These are phyloP conservation scores for Vulpes lagopus DNA, from an alignment of 2,113 vertebrate genomes.

Conservation along the genomic window DNA sequence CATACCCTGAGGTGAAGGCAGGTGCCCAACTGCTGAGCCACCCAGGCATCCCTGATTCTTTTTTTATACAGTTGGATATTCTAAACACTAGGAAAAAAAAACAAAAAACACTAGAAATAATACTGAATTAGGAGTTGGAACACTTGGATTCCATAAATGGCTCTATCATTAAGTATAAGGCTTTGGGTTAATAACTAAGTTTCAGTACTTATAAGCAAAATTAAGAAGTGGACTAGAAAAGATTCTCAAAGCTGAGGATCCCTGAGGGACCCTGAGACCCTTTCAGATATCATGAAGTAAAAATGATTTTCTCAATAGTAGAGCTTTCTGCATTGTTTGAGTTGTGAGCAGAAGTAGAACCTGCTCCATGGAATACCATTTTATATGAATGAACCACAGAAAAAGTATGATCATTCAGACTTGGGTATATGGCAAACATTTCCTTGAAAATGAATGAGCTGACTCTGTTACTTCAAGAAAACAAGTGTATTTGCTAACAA, in stretches of 20 bases:
- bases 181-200: neutral
- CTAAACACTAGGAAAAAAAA: neutral
- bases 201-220: neutral
- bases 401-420: neutral
- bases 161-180: neutral
- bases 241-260: neutral
- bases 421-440: constrained; percentile 1
- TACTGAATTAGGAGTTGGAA: neutral
- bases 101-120: neutral
- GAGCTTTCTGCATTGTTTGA: neutral
- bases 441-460: neutral
- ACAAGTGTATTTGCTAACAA: neutral
- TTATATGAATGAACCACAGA: neutral
- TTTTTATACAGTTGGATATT: neutral
- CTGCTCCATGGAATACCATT: constrained; percentile 1
- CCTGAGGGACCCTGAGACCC: neutral
- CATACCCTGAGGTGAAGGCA: no score
- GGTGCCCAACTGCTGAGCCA: no score
- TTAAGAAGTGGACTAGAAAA: neutral
- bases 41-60: no score
- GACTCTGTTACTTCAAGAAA: constrained; percentile 12
- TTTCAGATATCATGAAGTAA: neutral
- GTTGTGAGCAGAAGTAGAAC: neutral
- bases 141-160: neutral
- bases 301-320: constrained; percentile 36